Conservation (phyloP, 2,113 vertebrate species). For the Colistium nudipinnis region DNA sequence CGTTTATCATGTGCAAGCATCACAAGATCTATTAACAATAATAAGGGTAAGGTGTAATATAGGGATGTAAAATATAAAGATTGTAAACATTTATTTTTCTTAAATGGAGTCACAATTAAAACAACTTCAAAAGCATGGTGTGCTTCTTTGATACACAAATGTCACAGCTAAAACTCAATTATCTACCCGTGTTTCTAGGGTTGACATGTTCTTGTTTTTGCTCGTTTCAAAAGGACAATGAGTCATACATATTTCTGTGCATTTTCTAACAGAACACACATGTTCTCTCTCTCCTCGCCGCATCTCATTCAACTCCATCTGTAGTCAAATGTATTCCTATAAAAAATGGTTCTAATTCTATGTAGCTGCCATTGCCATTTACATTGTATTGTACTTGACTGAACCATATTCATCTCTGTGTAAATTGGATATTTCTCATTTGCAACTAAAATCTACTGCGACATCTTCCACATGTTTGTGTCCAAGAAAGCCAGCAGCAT, state of each 20-base stretch:
- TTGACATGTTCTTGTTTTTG: too few species aligned
- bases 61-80: not conserved
- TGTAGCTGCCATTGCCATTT: too few species aligned
- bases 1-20: not conserved
- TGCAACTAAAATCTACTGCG: conserved; percentile 44
- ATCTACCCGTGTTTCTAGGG: too few species aligned
- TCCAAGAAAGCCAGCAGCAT: conserved; percentile 51
- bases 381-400: conserved; percentile 21
- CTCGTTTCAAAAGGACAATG: too few species aligned
- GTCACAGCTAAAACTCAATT: not conserved
- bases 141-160: not conserved
- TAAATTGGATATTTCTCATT: conserved; percentile 31
- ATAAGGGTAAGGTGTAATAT: not conserved
- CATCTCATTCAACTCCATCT: too few species aligned
- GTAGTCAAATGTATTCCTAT: too few species aligned
- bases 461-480: conserved; percentile 46
- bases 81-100: not conserved
- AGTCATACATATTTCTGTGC: too few species aligned
- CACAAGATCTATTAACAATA: conserved; percentile 2
- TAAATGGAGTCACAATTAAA: not conserved
- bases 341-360: too few species aligned
- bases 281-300: too few species aligned
- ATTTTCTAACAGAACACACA: too few species aligned
- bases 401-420: not conserved
- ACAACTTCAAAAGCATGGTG: not conserved